Conservation (phyloP, 2,797 vertebrate genomes). For the Leptoclinus maculatus region DNA sequence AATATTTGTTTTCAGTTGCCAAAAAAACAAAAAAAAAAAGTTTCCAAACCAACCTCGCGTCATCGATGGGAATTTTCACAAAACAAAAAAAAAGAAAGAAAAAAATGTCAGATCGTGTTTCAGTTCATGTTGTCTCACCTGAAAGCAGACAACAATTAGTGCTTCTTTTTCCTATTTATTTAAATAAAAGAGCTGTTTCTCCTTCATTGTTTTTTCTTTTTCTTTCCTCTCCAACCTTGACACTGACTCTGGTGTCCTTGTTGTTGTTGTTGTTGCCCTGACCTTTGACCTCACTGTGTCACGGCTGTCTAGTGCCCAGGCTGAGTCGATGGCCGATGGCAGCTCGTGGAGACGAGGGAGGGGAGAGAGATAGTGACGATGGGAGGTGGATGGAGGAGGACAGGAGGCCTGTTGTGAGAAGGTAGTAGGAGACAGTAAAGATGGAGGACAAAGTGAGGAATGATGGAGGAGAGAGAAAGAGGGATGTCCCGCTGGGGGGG, state of each 20-base stretch:
- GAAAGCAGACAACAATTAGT: constrained; percentile 27
- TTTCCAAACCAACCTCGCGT: neutral
- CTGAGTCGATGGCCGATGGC: constrained; percentile 42
- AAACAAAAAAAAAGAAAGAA: neutral
- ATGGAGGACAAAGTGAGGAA: constrained; percentile 30
- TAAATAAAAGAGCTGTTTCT: constrained; percentile 76
- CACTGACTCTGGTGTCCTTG: neutral
- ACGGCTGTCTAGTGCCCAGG: neutral
- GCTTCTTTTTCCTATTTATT: constrained; percentile 77
- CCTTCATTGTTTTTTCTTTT: constrained; percentile 5
- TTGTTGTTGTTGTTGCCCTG: constrained; percentile 27
- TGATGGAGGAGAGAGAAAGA: constrained; percentile 30
- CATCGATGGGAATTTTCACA: neutral
- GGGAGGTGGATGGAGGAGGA: no score
- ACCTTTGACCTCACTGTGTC: constrained; percentile 67
- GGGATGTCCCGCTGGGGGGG: constrained; percentile 35
- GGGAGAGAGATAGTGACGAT: neutral
- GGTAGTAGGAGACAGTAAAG: neutral
- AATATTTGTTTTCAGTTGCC: constrained; percentile 40
- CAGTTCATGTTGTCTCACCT: constrained; percentile 29
- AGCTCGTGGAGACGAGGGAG: neutral
- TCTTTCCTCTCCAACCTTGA: constrained; percentile 27
- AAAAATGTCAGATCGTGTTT: constrained; percentile 1
- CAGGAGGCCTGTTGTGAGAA: neutral
- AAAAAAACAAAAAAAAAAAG: constrained; percentile 23